Percentiles rank a stretch among this genome's conserved stretches.
Evolutionary conservation across 2,797 vertebrate species (phyloP).

Genomic region (Sebastes oblongus): DNA sequence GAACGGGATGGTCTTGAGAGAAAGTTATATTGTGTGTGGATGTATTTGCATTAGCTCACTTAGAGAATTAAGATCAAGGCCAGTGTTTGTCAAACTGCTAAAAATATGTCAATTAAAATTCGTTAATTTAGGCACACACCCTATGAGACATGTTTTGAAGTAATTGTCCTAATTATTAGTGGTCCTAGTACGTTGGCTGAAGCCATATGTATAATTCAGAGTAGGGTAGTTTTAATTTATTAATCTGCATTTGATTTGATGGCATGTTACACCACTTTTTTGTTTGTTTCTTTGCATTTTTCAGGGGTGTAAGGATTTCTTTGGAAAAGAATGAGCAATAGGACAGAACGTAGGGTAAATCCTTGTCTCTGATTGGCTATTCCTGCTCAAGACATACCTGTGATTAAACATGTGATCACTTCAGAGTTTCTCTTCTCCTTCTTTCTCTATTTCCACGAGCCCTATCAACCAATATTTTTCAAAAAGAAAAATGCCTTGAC

Average conservation of each 20-base stretch:
- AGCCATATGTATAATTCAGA: neutral
- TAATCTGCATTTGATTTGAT: neutral
- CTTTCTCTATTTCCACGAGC: neutral
- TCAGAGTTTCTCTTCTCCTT: neutral
- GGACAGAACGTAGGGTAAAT: neutral
- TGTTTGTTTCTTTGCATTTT: too few species aligned
- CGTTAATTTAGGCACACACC: neutral
- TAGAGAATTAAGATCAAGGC: neutral
- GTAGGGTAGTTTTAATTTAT: neutral
- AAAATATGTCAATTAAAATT: too few species aligned
- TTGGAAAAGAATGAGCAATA: neutral
- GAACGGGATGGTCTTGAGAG: neutral
- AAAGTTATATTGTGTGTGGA: neutral
- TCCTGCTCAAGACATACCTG: neutral
- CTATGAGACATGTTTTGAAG: neutral
- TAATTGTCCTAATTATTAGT: neutral
- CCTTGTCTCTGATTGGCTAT: neutral
- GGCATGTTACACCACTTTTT: neutral
- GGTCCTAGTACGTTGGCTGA: neutral
- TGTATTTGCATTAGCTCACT: neutral
- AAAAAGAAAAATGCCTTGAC: neutral
- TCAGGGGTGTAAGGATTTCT: neutral
- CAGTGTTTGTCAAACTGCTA: neutral
- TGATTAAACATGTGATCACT: neutral
- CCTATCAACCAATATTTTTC: neutral